These are phyloP conservation scores for Oryzias curvinotus DNA, from an alignment of 2,113 vertebrate species.

Conservation along the genomic window DNA sequence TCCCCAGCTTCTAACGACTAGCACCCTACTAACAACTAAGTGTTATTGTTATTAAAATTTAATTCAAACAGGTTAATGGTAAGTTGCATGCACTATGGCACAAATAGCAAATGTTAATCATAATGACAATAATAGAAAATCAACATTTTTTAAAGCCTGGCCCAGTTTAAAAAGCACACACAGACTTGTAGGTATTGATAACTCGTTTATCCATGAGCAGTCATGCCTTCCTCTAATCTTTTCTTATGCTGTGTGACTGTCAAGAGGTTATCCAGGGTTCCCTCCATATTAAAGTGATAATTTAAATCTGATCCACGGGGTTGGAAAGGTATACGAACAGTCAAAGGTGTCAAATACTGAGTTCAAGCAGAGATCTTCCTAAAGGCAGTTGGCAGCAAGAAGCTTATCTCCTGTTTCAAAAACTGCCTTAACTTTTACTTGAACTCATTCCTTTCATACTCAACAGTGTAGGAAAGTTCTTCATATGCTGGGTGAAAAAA, in stretches of 20 bases:
- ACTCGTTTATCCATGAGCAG: constrained; percentile 59
- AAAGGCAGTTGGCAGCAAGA: constrained; percentile 52
- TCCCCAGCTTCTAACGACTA: too few species aligned
- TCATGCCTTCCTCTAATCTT: constrained; percentile 43
- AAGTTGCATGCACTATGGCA: too few species aligned
- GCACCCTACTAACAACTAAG: too few species aligned
- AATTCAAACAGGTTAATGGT: too few species aligned
- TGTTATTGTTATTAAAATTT: too few species aligned
- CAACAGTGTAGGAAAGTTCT: neutral
- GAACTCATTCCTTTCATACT: neutral
- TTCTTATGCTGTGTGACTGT: constrained; percentile 13
- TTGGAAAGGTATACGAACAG: constrained; percentile 40
- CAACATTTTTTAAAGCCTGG: too few species aligned
- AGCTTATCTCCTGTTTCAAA: constrained; percentile 30
- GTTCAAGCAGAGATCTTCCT: constrained; percentile 51
- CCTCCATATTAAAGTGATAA: constrained; percentile 43
- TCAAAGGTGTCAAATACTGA: constrained; percentile 45
- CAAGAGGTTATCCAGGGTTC: constrained; percentile 48
- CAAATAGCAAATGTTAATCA: too few species aligned
- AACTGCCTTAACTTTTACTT: constrained; percentile 14
- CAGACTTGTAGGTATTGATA: constrained; percentile 56
- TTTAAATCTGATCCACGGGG: constrained; percentile 50
- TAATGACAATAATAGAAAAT: too few species aligned
- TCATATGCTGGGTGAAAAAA: neutral
- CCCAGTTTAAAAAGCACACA: constrained; percentile 24